A percentile compares a stretch with the other conserved stretches of the same genome.
Evolutionary conservation across 1,140 invertebrate species (phyloP).

Genomic region (Hypsibius dujardini): DNA sequence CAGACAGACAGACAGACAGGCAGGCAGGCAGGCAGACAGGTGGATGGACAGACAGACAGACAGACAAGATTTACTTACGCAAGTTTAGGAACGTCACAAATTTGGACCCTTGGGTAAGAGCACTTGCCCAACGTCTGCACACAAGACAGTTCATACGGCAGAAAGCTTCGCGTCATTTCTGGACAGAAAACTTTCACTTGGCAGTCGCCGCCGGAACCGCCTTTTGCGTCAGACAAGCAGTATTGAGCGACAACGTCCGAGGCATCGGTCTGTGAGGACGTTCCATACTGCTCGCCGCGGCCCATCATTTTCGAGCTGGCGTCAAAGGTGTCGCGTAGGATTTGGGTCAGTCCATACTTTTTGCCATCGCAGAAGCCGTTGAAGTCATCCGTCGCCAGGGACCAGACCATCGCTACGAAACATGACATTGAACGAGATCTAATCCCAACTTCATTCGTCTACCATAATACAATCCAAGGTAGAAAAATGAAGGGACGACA

Average conservation of each 20-base stretch:
- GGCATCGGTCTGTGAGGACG: too few relatives aligned
- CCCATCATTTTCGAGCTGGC: conserved; percentile 10
- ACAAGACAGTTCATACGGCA: neutral
- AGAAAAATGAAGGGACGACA: too few relatives aligned
- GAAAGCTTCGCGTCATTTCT: neutral
- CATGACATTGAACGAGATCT: neutral
- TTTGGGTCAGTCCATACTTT: neutral
- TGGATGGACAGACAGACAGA: neutral
- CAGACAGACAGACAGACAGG: too few relatives aligned
- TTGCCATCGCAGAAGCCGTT: conserved; percentile 15
- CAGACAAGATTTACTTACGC: neutral
- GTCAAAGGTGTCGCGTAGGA: conserved; percentile 1
- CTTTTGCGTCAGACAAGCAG: too few relatives aligned
- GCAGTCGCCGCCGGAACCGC: neutral
- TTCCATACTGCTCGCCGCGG: neutral
- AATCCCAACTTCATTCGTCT: too few relatives aligned
- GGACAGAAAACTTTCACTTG: neutral
- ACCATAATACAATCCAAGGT: too few relatives aligned
- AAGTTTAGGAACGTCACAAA: neutral
- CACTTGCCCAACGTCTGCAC: conserved; percentile 3
- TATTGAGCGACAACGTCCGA: too few relatives aligned
- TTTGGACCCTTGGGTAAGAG: conserved; percentile 9
- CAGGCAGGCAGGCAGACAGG: too few relatives aligned
- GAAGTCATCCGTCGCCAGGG: conserved; percentile 7
- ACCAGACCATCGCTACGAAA: conserved; percentile 14